phyloP scores from a whole-genome alignment of 2,113 vertebrate genomes.

The Paedocypris sp. region DNA sequence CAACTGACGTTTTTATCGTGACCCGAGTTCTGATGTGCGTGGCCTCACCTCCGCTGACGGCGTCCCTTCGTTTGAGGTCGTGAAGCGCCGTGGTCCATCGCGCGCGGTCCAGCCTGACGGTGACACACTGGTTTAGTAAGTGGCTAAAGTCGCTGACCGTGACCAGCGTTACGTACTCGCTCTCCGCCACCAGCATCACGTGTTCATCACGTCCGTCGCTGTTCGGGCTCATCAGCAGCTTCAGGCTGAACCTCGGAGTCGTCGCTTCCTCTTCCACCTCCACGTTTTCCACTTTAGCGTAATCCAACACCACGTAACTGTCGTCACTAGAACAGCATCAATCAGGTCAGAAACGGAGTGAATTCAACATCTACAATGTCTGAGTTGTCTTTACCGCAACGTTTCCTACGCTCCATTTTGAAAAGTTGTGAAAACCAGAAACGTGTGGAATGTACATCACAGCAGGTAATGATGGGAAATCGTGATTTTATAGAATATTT shows the following conservation, averaged over 20 bases:
- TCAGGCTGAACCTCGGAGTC: conserved; percentile 55
- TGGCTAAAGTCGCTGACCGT: neutral
- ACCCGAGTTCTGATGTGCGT: too few relatives aligned
- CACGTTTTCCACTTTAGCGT: conserved; percentile 72
- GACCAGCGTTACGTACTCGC: conserved; percentile 57
- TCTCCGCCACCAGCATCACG: conserved; percentile 67
- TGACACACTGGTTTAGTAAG: neutral
- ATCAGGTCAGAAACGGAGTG: neutral
- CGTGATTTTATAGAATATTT: too few relatives aligned
- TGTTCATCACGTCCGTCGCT: conserved; percentile 71
- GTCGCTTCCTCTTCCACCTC: conserved; percentile 55
- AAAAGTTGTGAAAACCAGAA: too few relatives aligned
- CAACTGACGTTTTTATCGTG: too few relatives aligned
- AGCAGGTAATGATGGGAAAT: too few relatives aligned
- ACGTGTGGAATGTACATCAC: too few relatives aligned
- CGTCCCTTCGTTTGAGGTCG: conserved; percentile 47
- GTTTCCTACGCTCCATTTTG: too few relatives aligned
- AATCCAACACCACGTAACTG: conserved; percentile 76
- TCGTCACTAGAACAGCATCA: conserved; percentile 86
- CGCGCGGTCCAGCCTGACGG: conserved; percentile 74
- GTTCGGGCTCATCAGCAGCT: conserved; percentile 72
- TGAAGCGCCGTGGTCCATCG: conserved; percentile 77
- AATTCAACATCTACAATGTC: too few relatives aligned
- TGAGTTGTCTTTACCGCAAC: too few relatives aligned
- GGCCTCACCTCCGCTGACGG: conserved; percentile 61